Evolutionary conservation across 2,797 vertebrate species (phyloP).

Genomic region (Rhinella marina): DNA sequence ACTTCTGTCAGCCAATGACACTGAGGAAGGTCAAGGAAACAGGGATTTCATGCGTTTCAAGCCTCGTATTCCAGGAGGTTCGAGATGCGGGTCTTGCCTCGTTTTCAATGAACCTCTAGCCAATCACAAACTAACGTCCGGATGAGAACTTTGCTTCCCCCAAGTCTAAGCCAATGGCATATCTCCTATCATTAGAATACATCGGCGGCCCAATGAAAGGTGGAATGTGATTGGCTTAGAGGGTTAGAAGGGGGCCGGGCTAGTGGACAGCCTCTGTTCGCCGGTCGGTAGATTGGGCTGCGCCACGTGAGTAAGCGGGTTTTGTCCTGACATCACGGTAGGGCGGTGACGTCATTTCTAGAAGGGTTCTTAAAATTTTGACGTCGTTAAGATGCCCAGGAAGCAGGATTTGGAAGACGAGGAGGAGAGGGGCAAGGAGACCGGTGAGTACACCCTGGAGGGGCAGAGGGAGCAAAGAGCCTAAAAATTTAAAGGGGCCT

Average conservation of each 20-base stretch:
- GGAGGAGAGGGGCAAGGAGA: constrained; percentile 47
- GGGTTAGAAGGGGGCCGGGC: not conserved
- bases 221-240: not conserved
- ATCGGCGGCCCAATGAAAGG: not conserved
- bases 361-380: not conserved
- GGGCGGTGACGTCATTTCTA: not conserved
- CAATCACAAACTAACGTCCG: not conserved
- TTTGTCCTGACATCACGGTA: constrained; percentile 10
- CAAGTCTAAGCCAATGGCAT: not conserved
- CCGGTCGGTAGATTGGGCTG: constrained; percentile 32
- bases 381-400: constrained; percentile 32
- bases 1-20: not conserved
- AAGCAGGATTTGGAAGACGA: constrained; percentile 44
- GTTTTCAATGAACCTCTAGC: not conserved
- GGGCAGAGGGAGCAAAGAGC: not conserved
- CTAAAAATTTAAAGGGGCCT: no score
- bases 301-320: constrained; percentile 47
- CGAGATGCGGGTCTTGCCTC: not conserved
- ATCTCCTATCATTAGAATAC: not conserved
- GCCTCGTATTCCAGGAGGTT: not conserved
- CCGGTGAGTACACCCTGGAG: constrained; percentile 11
- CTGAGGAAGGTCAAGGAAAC: not conserved
- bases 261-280: not conserved
- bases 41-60: not conserved
- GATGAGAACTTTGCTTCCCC: not conserved